phyloP scores from a whole-genome alignment of 2,113 vertebrate genomes.

The Oxyura jamaicensis region DNA sequence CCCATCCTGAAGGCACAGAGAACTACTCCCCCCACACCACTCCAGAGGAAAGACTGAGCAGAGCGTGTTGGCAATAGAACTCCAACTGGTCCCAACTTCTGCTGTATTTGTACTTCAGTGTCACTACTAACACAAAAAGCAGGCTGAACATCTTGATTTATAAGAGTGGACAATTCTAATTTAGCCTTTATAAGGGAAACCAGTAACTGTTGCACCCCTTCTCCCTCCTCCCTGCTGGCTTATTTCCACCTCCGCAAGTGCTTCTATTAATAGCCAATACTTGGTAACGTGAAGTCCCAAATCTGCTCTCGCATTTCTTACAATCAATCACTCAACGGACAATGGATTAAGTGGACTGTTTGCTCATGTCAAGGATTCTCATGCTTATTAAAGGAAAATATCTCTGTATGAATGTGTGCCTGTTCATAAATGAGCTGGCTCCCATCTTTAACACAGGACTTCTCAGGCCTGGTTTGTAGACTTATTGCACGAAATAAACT shows the following conservation, averaged over 20 bases:
- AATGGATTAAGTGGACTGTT: not conserved
- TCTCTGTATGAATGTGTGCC: not conserved
- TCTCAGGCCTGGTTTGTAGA: not conserved
- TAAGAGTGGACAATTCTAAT: not conserved
- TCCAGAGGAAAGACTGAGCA: not conserved
- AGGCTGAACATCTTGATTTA: not conserved
- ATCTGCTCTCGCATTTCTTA: not conserved
- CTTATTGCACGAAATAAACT: not conserved
- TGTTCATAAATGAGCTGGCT: not conserved
- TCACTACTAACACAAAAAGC: not conserved
- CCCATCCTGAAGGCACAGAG: not conserved
- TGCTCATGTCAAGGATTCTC: not conserved
- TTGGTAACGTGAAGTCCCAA: not conserved
- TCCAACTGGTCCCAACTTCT: not conserved
- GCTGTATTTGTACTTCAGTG: not conserved
- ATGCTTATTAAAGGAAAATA: not conserved
- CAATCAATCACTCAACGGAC: not conserved
- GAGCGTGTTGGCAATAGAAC: not conserved
- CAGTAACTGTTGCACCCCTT: not conserved
- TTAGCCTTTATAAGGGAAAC: not conserved
- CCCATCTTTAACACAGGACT: not conserved
- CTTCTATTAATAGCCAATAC: not conserved
- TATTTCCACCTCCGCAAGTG: not conserved
- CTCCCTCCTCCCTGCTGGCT: not conserved
- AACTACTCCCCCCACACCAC: not conserved